Conservation (phyloP, 37 sponge, comb jelly and placozoan genomes). For the Halichondria panicea region DNA sequence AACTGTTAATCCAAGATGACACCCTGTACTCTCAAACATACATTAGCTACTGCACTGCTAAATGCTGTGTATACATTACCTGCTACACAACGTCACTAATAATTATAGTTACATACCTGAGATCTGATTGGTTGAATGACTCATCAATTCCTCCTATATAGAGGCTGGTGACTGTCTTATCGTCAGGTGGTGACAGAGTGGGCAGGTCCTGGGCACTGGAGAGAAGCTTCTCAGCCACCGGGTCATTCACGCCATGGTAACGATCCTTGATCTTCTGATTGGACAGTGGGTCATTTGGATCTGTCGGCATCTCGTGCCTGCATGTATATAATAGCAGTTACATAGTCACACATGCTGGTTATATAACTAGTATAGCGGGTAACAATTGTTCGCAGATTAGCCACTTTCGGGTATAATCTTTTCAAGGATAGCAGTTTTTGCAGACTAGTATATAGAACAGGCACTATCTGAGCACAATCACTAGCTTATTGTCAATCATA, state of each 20-base stretch:
- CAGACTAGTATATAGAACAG: too few relatives aligned
- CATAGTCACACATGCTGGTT: not conserved
- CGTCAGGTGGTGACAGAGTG: conserved; percentile 74
- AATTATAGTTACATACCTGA: conserved; percentile 48
- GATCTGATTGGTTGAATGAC: conserved; percentile 77
- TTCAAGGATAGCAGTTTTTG: too few relatives aligned
- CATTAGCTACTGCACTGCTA: too few relatives aligned
- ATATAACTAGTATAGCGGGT: too few relatives aligned
- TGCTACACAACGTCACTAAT: too few relatives aligned
- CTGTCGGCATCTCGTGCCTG: conserved; percentile 98
- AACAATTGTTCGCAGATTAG: too few relatives aligned
- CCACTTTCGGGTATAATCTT: too few relatives aligned
- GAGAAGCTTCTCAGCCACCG: conserved; percentile 95
- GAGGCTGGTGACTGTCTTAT: conserved; percentile 84
- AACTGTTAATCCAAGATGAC: too few relatives aligned
- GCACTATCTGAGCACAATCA: too few relatives aligned
- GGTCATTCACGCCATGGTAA: conserved; percentile 95
- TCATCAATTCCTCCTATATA: conserved; percentile 91
- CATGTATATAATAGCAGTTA: not conserved
- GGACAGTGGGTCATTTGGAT: conserved; percentile 95
- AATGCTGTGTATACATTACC: too few relatives aligned
- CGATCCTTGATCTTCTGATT: conserved; percentile 95
- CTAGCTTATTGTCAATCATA: too few relatives aligned
- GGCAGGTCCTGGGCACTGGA: conserved; percentile 72
- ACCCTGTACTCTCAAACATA: too few relatives aligned